These are phyloP conservation scores for Xestia xanthographa DNA, from an alignment of 2,888 invertebrate genomes.

Conservation along the genomic window DNA sequence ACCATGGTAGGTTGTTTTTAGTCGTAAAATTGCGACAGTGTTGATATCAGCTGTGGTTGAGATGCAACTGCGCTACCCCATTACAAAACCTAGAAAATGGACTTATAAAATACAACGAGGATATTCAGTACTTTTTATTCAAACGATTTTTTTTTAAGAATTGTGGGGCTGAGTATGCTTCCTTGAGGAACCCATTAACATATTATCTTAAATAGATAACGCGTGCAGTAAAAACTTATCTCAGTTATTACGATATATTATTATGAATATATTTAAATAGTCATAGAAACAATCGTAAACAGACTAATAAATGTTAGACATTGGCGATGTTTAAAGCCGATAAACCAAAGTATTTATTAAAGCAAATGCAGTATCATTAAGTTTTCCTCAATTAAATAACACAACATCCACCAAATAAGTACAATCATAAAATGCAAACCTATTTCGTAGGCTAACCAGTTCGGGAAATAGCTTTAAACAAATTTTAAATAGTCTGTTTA, in stretches of 20 bases:
- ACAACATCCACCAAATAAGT: conserved; percentile 58
- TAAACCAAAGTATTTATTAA: conserved; percentile 67
- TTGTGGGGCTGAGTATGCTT: conserved; percentile 13
- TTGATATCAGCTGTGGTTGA: conserved; percentile 52
- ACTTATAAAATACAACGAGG: neutral
- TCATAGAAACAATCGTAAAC: conserved; percentile 67
- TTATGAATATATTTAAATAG: conserved; percentile 57
- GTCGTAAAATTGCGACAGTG: conserved; percentile 65
- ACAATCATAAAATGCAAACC: conserved; percentile 53
- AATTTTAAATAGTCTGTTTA: conserved; percentile 50
- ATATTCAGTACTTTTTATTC: neutral
- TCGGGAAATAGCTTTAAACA: conserved; percentile 22
- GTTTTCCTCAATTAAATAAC: conserved; percentile 59
- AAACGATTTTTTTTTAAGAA: neutral
- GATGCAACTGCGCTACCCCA: conserved; percentile 23
- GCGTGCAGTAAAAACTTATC: conserved; percentile 30
- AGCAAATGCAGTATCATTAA: conserved; percentile 59
- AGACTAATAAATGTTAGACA: conserved; percentile 58
- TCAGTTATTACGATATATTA: conserved; percentile 39
- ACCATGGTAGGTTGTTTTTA: conserved; percentile 59
- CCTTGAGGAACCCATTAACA: conserved; percentile 28
- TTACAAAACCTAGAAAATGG: conserved; percentile 25
- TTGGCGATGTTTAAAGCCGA: conserved; percentile 66
- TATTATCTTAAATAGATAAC: conserved; percentile 39
- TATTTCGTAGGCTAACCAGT: conserved; percentile 43